Evolutionary conservation across 2,888 invertebrate genomes (phyloP).

Genomic region (Miltochrista miniata): DNA sequence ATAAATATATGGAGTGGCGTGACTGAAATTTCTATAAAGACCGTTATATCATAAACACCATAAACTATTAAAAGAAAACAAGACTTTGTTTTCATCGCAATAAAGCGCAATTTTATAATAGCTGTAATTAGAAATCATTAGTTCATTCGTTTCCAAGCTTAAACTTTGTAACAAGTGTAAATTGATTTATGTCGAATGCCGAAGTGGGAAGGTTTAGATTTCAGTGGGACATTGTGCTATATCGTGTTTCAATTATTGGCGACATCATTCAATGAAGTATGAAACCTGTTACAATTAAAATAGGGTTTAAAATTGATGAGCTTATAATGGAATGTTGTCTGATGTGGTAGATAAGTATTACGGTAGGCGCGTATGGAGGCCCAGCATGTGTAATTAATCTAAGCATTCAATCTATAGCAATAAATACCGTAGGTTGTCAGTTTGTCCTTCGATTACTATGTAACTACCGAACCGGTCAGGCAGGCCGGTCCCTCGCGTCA

Average conservation of each 20-base stretch:
- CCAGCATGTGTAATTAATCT: constrained; percentile 71
- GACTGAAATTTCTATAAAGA: constrained; percentile 64
- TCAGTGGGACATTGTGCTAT: constrained; percentile 50
- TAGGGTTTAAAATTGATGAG: constrained; percentile 56
- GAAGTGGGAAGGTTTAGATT: constrained; percentile 55
- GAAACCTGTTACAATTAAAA: constrained; percentile 50
- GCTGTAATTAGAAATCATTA: constrained; percentile 63
- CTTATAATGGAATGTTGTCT: constrained; percentile 60
- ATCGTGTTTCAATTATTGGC: constrained; percentile 70
- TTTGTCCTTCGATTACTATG: constrained; percentile 70
- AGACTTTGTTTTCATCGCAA: constrained; percentile 47
- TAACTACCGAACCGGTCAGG: constrained; percentile 61
- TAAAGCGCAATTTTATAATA: constrained; percentile 59
- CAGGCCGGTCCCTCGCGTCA: constrained; percentile 50
- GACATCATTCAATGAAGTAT: constrained; percentile 58
- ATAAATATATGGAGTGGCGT: constrained; percentile 72
- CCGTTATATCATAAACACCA: constrained; percentile 56
- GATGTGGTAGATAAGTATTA: constrained; percentile 63
- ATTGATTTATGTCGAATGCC: constrained; percentile 54
- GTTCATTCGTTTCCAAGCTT: constrained; percentile 53
- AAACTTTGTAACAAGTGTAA: constrained; percentile 43
- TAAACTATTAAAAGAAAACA: constrained; percentile 44
- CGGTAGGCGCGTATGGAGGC: constrained; percentile 56
- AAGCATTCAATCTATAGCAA: constrained; percentile 71
- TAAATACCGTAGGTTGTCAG: constrained; percentile 69